Conservation (phyloP, 2,113 vertebrate species). For the Urocitellus parryii region DNA sequence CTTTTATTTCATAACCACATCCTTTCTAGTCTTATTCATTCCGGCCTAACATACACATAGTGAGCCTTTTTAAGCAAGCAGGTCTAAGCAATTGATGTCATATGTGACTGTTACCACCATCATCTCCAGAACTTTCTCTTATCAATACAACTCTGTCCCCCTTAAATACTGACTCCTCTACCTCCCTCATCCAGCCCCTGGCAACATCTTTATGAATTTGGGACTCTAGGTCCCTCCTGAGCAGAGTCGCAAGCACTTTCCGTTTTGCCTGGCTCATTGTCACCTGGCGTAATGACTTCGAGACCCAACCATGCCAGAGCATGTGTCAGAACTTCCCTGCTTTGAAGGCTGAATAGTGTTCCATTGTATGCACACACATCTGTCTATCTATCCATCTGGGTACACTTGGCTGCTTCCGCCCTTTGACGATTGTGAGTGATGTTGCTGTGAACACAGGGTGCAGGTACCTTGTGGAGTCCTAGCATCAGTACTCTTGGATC, state of each 20-base stretch:
- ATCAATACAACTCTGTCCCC: background rate
- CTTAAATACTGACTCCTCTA: background rate
- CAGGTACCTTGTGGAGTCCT: background rate
- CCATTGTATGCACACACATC: background rate
- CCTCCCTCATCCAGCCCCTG: too few species aligned
- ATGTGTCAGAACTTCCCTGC: background rate
- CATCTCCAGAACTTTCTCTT: background rate
- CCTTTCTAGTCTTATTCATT: background rate
- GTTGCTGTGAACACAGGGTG: background rate
- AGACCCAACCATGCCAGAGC: background rate
- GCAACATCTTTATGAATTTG: background rate
- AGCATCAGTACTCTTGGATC: background rate
- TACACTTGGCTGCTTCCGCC: too few species aligned
- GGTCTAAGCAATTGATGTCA: background rate
- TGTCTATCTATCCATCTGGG: rapidly evolving
- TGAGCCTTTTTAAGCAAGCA: too few species aligned
- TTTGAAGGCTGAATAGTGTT: background rate
- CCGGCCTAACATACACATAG: background rate
- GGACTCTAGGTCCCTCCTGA: background rate
- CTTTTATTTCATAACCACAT: background rate
- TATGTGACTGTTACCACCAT: background rate
- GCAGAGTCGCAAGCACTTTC: background rate
- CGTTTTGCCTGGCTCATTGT: background rate
- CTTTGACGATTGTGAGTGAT: background rate
- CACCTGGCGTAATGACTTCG: background rate